A percentile compares a stretch with the other conserved stretches of the same genome.
Conservation (phyloP, 2,888 invertebrate genomes). For the Drosophila subsilvestris region DNA sequence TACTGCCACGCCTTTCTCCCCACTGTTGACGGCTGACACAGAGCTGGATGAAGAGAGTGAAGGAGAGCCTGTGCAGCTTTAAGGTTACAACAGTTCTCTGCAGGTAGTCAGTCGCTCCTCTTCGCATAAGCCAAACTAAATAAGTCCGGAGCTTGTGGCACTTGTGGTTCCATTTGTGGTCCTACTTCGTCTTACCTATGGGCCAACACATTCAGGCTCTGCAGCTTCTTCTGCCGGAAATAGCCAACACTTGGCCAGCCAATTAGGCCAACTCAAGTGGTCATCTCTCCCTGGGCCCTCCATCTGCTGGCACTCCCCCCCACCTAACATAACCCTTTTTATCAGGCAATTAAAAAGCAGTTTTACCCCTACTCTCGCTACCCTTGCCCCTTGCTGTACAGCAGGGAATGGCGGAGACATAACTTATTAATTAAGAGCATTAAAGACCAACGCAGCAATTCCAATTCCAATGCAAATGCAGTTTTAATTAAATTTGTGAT, state of each 20-base stretch:
- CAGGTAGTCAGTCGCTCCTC: background rate
- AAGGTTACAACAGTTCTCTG: background rate
- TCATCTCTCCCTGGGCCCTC: constrained; percentile 6
- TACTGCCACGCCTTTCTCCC: constrained; percentile 16
- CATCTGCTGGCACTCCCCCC: constrained; percentile 33
- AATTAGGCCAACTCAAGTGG: constrained; percentile 70
- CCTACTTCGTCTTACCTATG: background rate
- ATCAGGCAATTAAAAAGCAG: constrained; percentile 44
- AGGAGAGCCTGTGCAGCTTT: background rate
- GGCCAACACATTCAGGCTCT: constrained; percentile 26
- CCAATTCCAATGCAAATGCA: constrained; percentile 70
- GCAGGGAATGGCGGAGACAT: constrained; percentile 22
- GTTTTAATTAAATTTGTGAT: constrained; percentile 64
- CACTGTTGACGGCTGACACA: constrained; percentile 11
- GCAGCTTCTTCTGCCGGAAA: constrained; percentile 22
- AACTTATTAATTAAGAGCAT: constrained; percentile 63
- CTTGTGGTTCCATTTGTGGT: background rate
- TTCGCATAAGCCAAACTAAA: background rate
- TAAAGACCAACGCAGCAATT: constrained; percentile 45
- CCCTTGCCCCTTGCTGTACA: constrained; percentile 7
- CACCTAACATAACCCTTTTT: constrained; percentile 18
- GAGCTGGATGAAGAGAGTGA: background rate
- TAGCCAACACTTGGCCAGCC: constrained; percentile 55
- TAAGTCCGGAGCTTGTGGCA: background rate
- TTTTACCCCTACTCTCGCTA: constrained; percentile 12